Evolutionary conservation across 1,140 invertebrate species (phyloP), one percentile per base, ranked within the genome.

Genomic region (Drosophila tropicalis): DNA sequence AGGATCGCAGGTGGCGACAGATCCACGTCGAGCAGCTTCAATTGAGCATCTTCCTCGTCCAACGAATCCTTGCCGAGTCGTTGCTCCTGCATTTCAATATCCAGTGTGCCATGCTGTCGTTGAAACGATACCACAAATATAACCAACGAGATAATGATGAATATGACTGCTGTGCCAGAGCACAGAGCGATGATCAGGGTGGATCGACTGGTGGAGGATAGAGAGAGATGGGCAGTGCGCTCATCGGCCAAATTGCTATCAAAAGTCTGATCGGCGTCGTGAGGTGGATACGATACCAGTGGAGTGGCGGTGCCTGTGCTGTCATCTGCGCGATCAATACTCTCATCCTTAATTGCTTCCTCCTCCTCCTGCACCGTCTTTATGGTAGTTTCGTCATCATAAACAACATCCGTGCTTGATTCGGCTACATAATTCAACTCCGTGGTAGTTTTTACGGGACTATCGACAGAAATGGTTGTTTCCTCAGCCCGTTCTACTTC

Each of bases 31-130:
- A 91, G 72, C 22, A 91, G 65, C 47, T 90, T 91, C 62, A 89
- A 73, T 57, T 91, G 83, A 6, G 72, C 90, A 69, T 91, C 86
- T 51, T 91, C 90, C 56, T 91, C 86, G 6, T 91, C 84, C 3
- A 89, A 67, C 58, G 80, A 63, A 29, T 91, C 90, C 70, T 91
- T 91, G 22, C 90, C 90, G 57, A 86, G 62, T 0, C 85, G 81
- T 44, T 90, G 81, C 57, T 91, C 90, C 61, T 91, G 90, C 90
- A 91, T 91, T 62, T 91, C 90, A 34, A 91, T 91, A 54, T 91
- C 87, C 29, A 91, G 60, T 5, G 90, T 91, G 9, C 90, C 90
- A 34, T 78, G 86, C 19, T 91, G 90, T 0, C 81, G 74, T 65
- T 91, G 90, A 67, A 91, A 91, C 0, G 90, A 91, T 5, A 90